phyloP scores from a whole-genome alignment of 1,140 invertebrate genomes.

The Drosophila leontia region DNA sequence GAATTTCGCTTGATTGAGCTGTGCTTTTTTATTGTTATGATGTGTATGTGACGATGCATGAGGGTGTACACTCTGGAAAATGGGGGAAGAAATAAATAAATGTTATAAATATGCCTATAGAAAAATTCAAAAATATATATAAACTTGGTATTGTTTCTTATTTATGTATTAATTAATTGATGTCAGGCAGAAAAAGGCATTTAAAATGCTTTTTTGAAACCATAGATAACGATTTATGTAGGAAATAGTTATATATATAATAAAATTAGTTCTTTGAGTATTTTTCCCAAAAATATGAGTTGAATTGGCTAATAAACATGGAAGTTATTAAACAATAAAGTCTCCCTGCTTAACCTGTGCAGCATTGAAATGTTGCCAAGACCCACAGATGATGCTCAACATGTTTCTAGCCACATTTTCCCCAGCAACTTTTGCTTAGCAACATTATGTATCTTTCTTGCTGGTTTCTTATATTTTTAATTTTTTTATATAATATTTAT shows the following conservation, averaged over 20 bases:
- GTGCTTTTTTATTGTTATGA: slow-evolving; percentile 46
- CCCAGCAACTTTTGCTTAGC: background rate
- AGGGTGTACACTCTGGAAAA: background rate
- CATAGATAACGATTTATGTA: background rate
- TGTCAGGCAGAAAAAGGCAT: background rate
- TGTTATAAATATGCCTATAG: background rate
- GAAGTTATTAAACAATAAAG: background rate
- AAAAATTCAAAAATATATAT: background rate
- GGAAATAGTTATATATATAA: background rate
- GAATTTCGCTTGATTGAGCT: slow-evolving; percentile 75
- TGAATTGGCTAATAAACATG: background rate
- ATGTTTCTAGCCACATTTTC: background rate
- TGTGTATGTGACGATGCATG: slow-evolving; percentile 27
- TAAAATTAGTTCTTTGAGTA: background rate
- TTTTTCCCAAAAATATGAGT: background rate
- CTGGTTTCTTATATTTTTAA: background rate
- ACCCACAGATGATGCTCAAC: background rate
- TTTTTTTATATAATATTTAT: background rate
- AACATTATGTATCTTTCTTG: background rate
- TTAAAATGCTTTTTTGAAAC: background rate
- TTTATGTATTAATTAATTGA: background rate
- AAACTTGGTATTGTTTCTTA: background rate
- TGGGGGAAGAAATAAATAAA: background rate
- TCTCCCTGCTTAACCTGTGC: too few relatives aligned
- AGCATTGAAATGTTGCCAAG: background rate